Base-by-base conservation (phyloP, 2,888 invertebrate genomes). In the Brachycybe producta region DNA sequence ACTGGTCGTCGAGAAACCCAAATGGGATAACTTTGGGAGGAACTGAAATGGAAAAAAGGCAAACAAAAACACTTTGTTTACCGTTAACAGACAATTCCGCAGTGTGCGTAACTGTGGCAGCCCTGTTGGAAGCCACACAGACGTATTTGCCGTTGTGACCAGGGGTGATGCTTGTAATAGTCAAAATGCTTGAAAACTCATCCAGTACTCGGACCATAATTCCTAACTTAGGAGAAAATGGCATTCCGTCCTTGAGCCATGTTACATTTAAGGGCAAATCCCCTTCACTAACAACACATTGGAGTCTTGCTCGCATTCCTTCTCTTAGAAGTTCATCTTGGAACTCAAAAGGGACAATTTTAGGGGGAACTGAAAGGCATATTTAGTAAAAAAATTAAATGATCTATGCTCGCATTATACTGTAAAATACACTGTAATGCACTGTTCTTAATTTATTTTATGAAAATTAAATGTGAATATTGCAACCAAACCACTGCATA, bases 201-300 rank as follows among this genome's bases (percentile, higher is more conserved):
- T 50, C 50, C 13, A 50, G 36, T 24, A 36, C 50, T 42, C 44
- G 24, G 7, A 50, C 50, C 4, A 44, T 35, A n/a, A 44, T 24
- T 23, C 43, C 42, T 1, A 44, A 36, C n/a, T 50, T 36, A 26
- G 36, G 35, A 35, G 50, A 19, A 11, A 50, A 27, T 73, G 70
- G 79, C 75, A 64, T 78, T 73, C 79, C 82, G 70, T 85, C 84
- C 75, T 84, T 84, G 61, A 82, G 77, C 84, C 84, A 85, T 67
- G 76, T 75, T 67, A 85, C 79, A 65, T 77, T 75, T 58, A 86
- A 72, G 59, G 85, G 85, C 62, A 80, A 77, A 72, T 85, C 85
- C 62, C 85, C 82, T 64, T 78, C 75, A 68, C 80, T 80, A 65
- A 82, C 81, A 66, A 82, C 80, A 72, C 83, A 83, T 67, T 82